phyloP scores from a whole-genome alignment of 30 jellyfish, hydroid and myxozoan species.

The Mastigias papua region DNA sequence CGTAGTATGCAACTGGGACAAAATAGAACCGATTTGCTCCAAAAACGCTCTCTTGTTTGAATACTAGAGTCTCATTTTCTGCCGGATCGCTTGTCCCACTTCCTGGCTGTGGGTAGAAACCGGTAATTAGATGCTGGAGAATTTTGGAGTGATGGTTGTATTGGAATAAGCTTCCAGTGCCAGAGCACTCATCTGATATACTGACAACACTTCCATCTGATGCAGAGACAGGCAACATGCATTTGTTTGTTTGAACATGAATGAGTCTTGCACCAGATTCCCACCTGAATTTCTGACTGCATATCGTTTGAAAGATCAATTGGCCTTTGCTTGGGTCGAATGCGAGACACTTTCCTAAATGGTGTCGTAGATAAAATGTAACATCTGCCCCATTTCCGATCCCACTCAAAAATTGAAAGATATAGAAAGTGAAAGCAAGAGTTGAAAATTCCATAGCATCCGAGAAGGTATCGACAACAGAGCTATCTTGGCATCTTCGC shows the following conservation, averaged over 20 bases:
- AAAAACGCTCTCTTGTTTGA: not conserved
- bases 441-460: not conserved
- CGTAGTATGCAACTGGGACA: not conserved
- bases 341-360: conserved; percentile 15
- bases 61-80: conserved; percentile 2
- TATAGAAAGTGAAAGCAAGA: not conserved
- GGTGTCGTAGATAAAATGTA: conserved; percentile 8
- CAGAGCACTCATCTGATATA: conserved; percentile 3
- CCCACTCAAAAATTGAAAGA: not conserved
- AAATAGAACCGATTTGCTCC: not conserved
- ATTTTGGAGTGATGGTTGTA: not conserved
- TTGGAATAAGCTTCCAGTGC: conserved; percentile 1
- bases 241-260: conserved; percentile 19
- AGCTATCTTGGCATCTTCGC: no score
- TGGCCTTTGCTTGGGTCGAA: not conserved
- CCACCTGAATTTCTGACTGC: conserved; percentile 36
- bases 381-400: not conserved
- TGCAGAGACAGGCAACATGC: not conserved
- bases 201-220: not conserved
- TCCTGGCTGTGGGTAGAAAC: conserved; percentile 1
- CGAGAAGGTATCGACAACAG: not conserved
- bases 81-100: not conserved
- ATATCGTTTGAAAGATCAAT: not conserved
- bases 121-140: not conserved
- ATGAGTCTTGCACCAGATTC: conserved; percentile 6